A percentile compares a stretch with the other conserved stretches of the same genome.
Conservation (phyloP, 1,140 invertebrate genomes). For the Steinernema feltiae region DNA sequence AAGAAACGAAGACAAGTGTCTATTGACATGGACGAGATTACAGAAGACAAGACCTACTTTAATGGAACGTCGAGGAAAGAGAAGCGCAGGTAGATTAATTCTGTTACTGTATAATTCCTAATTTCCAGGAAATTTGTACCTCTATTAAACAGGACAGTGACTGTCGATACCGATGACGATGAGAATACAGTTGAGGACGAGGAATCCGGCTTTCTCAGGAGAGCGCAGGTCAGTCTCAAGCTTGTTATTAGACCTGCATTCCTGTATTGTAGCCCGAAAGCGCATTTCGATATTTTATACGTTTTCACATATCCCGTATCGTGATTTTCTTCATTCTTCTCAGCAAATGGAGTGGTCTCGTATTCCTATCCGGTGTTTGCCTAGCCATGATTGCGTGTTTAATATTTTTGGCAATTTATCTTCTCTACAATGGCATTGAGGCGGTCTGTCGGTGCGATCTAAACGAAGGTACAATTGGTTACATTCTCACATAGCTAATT, state of each 20-base stretch:
- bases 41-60: neutral
- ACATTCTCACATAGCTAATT: neutral
- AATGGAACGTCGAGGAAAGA: neutral
- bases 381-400: slow-evolving; percentile 23
- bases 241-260: neutral
- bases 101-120: neutral
- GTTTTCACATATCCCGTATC: slow-evolving; percentile 22
- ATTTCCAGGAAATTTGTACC: neutral
- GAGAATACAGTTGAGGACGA: neutral
- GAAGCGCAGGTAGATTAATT: neutral
- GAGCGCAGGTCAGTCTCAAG: neutral
- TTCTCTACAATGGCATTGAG: slow-evolving; percentile 32
- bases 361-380: slow-evolving; percentile 20
- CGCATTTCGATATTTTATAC: neutral
- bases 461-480: slow-evolving; percentile 25
- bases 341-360: slow-evolving; percentile 33
- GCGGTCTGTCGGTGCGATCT: slow-evolving; percentile 31
- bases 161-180: neutral
- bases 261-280: slow-evolving; percentile 3
- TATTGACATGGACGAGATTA: slow-evolving; percentile 7
- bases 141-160: neutral
- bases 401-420: slow-evolving; percentile 32
- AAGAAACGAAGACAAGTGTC: neutral
- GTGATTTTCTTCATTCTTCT: slow-evolving; percentile 32
- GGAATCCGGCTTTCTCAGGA: neutral